Evolutionary conservation across 2,888 invertebrate genomes (phyloP), one percentile per base, ranked within the genome.

Genomic region (Opisthograptis luteolata): DNA sequence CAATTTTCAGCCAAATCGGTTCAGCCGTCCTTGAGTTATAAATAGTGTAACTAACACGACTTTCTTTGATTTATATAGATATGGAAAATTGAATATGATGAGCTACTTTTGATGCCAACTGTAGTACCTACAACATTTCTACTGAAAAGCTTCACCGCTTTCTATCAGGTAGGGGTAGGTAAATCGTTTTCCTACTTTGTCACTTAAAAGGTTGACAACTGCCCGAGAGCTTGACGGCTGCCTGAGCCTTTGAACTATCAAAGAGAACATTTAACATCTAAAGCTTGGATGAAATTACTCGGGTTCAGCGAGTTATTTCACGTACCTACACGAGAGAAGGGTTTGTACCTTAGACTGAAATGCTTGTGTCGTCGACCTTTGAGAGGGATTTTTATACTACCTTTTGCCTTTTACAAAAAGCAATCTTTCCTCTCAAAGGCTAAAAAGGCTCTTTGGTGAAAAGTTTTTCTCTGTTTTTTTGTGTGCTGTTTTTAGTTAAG

Each of bases 241-340:
- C 13, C 1, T 27, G 6, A 12, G 14, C 1, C 5, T 28, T 8
- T 42, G 22, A 34, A 19, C 17, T 42, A 17, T 19, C 9, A 34
- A 43, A 27, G 19, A n/a, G 3, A 34, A 9, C 34, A 19, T 43
- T 34, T 43, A 22, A 34, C 34, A 25, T 43, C 42, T 34, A 43
- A 34, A 34, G 15, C 17, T 25, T 5, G 19, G 10, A 24, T 42
- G 19, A 42, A 34, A 34, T 32, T 25, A 25, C 25, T 17, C 9
- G 8, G n/a, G 42, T 13, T 17, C 25, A 13, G n/a, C 1, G 8
- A 32, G 15, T 17, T 25, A 42, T 42, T 13, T 15, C 15, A 32
- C 32, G 25, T n/a, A n/a, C n/a, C n/a, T n/a, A n/a, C n/a, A n/a
- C n/a, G n/a, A 20, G 20, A 4, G 4, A 20, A 2, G 6, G 1